Evolutionary conservation across 2,888 invertebrate genomes (phyloP), one percentile per base, ranked within the genome.

Genomic region (Heliconius ismenius): DNA sequence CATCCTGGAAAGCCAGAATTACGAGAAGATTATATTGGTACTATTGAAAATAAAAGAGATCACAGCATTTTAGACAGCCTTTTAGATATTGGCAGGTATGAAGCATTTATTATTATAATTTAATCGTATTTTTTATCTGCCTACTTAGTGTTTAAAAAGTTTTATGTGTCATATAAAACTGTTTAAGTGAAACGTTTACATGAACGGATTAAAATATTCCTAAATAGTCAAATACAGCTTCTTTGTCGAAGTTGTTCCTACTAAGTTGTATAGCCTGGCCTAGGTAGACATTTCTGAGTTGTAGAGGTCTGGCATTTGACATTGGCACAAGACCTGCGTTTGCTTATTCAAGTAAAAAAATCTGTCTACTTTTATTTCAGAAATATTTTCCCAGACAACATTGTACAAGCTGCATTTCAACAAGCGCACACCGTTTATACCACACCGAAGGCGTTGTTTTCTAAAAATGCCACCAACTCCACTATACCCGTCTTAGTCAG

Each of bases 351-450:
- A 4, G 32, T 6, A 15, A 43, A 15, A 15, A 43, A 43, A 4
- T 43, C 6, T n/a, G 43, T 58, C 10, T 10, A 1, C 54, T 74
- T 32, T 67, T 68, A 15, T 95, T 95, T 76, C 95, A 98, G 98
- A 91, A 98, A 98, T 90, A 96, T 98, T 86, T 97, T 98, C 87
- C 98, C 98, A 26, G 98, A 98, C 89, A 98, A 98, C 92, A 95
- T 98, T 82, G 97, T 98, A 86, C 97, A 98, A 92, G 98, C 98
- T 43, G 96, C 97, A 77, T 97, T 98, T 89, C 97, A 97, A 89
- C 97, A 97, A 95, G 96, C 97, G 0, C 96, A 97, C 87, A 97
- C 97, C 7, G 96, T 96, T 63, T 97, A 97, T 85, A 94, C 95
- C 54, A 95, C 96, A 78, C 91, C 93, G 54, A 89, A 93, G 72